These are phyloP conservation scores for Caenorhabditis zanzibari DNA, from an alignment of 2,888 invertebrate species.

Conservation along the genomic window DNA sequence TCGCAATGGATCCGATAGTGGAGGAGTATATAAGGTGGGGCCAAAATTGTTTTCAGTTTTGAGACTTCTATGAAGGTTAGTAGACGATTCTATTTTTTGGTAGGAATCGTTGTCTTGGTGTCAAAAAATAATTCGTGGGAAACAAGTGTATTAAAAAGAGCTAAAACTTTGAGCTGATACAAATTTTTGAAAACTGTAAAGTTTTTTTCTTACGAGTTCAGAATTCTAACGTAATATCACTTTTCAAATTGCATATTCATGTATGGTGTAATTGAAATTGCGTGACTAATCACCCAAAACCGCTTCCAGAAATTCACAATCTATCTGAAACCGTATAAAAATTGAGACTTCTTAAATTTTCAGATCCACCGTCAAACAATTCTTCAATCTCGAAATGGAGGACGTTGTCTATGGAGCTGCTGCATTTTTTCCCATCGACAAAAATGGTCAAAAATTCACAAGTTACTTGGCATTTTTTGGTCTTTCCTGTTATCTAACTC, in stretches of 20 bases:
- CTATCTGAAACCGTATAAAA: neutral
- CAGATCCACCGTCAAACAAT: slow-evolving; percentile 23
- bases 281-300: neutral
- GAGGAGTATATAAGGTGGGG: slow-evolving; percentile 19
- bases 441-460: slow-evolving; percentile 2
- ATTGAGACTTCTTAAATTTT: neutral
- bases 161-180: too few relatives aligned
- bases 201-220: too few relatives aligned
- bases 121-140: too few relatives aligned
- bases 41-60: too few relatives aligned
- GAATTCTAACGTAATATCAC: too few relatives aligned
- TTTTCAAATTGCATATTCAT: too few relatives aligned
- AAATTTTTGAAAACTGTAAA: too few relatives aligned
- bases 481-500: slow-evolving; percentile 2
- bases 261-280: neutral
- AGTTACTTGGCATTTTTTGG: slow-evolving; percentile 18
- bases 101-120: too few relatives aligned
- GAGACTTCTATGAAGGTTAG: too few relatives aligned
- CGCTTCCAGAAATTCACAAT: neutral
- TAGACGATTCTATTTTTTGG: too few relatives aligned
- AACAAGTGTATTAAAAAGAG: too few relatives aligned
- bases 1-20: neutral
- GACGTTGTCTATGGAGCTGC: slow-evolving; percentile 20
- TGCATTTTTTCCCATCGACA: slow-evolving; percentile 19
- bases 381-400: slow-evolving; percentile 31